Evolutionary conservation across 30 jellyfish, hydroid and myxozoan species (phyloP), one percentile per base, ranked within the genome.

Genomic region (Cassiopea xamachana): DNA sequence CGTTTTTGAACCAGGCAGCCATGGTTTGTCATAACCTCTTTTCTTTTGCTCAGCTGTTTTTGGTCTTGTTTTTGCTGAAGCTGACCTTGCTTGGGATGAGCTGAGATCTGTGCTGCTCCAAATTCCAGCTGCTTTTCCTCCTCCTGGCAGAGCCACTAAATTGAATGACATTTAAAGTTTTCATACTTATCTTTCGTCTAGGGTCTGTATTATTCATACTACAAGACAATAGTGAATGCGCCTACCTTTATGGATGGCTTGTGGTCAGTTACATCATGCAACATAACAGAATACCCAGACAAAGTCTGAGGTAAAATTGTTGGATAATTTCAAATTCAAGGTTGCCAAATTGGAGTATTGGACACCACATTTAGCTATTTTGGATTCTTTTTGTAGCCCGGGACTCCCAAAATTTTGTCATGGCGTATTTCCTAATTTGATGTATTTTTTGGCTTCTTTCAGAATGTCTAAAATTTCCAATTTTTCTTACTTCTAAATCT

Each of bases 191-290:
- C n/a, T n/a, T 8, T 62, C 19, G 2, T 76, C 17, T 77, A 95
- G 99, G 99, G 99, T 17, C 90, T 95, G n/a, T 95, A 95, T 55
- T 95, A 95, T 75, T 95, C 99, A 4, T 95, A 95, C 82, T 95
- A 95, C 96, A 95, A 95, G 85, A 91, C 99, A 18, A 83, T 95
- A 8, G 98, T 51, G 64, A 51, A 51, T 51, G 64, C 64, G 9
- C 64, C 98, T 48, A 55, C 94, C 0, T 83, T 89, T 46, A 15
- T 80, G 16, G 94, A 89, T 46, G 98, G 99, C 44, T 58, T 95
- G 13, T 79, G 80, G 10, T 77, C 95, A 8, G 80, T 95, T 58
- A 73, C 93, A 16, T 62, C 89, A 50, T 95, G 99, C 73, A 95
- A 95, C 67, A 88, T 95, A 68, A 95, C 99, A 17, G 99, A 95